Evolutionary conservation across 2,888 invertebrate genomes (phyloP).

Genomic region (Palloptera scutellata): DNA sequence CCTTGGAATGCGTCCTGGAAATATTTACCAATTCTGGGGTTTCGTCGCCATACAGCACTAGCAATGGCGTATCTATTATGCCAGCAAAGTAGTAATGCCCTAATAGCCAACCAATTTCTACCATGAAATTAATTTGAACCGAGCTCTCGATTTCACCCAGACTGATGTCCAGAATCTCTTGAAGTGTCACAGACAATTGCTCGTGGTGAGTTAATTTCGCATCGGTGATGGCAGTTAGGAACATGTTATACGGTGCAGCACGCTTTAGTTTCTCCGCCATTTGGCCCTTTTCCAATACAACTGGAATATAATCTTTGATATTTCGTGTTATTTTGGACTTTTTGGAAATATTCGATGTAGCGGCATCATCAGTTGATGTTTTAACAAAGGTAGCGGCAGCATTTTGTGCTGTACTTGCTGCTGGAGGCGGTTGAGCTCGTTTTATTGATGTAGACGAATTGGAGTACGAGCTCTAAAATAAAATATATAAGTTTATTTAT

Average conservation of each 20-base stretch:
- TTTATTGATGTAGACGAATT: conserved; percentile 2
- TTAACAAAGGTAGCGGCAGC: background rate
- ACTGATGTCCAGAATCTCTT: conserved; percentile 80
- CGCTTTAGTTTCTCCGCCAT: conserved; percentile 74
- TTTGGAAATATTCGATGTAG: conserved; percentile 54
- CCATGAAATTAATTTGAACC: conserved; percentile 93
- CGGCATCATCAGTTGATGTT: conserved; percentile 14
- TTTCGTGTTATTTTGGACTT: conserved; percentile 58
- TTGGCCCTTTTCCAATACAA: conserved; percentile 69
- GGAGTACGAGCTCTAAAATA: too few relatives aligned
- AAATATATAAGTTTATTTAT: too few relatives aligned
- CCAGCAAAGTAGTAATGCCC: conserved; percentile 84
- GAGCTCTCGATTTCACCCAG: conserved; percentile 78
- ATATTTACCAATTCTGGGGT: conserved; percentile 69
- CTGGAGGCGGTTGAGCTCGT: conserved; percentile 27
- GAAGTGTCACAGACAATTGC: conserved; percentile 74
- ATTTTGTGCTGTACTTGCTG: conserved; percentile 33
- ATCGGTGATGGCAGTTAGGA: conserved; percentile 77
- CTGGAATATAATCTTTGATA: conserved; percentile 65
- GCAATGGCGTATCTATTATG: conserved; percentile 73
- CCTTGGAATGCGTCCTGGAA: conserved; percentile 70
- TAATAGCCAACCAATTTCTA: conserved; percentile 87
- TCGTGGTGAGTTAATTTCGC: conserved; percentile 72
- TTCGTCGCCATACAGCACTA: conserved; percentile 81
- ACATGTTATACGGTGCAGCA: conserved; percentile 77